Conservation (phyloP, 2,797 vertebrate genomes). For the Etheostoma nigrum region DNA sequence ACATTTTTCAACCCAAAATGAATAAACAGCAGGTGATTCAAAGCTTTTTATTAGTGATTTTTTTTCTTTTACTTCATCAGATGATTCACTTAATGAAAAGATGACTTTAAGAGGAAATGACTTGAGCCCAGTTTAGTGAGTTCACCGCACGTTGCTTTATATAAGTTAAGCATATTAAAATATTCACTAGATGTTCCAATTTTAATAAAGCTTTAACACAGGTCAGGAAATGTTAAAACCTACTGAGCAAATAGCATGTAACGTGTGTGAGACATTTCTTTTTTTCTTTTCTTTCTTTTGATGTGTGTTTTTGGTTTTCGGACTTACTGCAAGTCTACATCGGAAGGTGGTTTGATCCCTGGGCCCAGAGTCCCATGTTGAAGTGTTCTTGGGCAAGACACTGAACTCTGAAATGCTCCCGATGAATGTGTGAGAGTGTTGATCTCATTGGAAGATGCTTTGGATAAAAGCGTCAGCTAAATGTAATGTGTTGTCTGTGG, state of each 20-base stretch:
- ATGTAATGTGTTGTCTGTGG: too few relatives aligned
- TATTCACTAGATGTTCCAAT: constrained; percentile 45
- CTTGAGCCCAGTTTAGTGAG: constrained; percentile 27
- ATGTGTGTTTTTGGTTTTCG: constrained; percentile 12
- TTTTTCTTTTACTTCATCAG: neutral
- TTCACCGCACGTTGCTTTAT: constrained; percentile 38
- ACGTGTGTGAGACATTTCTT: neutral
- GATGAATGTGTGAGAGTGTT: too few relatives aligned
- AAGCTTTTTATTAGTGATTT: constrained; percentile 1
- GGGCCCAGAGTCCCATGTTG: too few relatives aligned
- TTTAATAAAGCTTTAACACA: constrained; percentile 42
- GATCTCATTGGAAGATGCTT: too few relatives aligned
- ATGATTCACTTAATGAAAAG: constrained; percentile 11
- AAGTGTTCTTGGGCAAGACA: too few relatives aligned
- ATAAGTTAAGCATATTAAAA: constrained; percentile 45
- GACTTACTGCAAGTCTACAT: neutral
- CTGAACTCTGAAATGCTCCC: too few relatives aligned
- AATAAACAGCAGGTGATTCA: neutral
- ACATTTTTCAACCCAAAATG: neutral
- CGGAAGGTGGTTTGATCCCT: too few relatives aligned
- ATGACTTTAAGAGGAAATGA: constrained; percentile 24
- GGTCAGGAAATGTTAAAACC: constrained; percentile 23
- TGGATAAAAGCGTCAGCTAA: too few relatives aligned
- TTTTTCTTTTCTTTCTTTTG: neutral
- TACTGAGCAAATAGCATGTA: constrained; percentile 41